These are phyloP conservation scores for Venturia canescens DNA, from an alignment of 1,140 invertebrate species.

Conservation along the genomic window DNA sequence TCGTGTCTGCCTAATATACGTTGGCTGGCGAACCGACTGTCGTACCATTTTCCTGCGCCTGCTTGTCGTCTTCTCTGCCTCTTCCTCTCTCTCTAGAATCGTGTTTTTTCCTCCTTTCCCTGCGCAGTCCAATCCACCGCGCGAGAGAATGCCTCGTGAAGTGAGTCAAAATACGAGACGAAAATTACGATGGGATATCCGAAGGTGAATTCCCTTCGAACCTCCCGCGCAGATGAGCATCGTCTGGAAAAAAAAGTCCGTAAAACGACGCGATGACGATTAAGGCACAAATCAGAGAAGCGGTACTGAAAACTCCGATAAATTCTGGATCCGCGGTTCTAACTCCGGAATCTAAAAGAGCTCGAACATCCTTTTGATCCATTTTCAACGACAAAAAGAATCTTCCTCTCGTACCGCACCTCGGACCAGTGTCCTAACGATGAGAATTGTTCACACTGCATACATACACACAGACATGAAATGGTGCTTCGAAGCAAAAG, in stretches of 20 bases:
- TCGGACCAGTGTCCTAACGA: neutral
- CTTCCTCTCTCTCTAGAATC: neutral
- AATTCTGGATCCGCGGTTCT: no score
- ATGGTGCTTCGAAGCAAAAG: neutral
- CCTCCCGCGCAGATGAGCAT: constrained; percentile 20
- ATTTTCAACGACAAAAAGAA: no score
- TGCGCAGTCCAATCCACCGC: neutral
- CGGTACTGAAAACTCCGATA: no score
- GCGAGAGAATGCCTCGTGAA: constrained; percentile 2
- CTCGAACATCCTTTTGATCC: no score
- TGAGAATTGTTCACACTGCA: neutral
- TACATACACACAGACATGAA: no score
- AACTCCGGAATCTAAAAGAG: no score
- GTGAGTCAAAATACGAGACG: neutral
- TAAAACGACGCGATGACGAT: no score
- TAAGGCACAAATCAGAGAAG: no score
- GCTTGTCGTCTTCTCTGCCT: neutral
- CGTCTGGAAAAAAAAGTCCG: constrained; percentile 48
- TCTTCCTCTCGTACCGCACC: no score
- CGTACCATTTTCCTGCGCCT: neutral
- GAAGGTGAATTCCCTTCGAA: neutral
- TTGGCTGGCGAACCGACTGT: neutral
- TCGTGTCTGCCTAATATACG: constrained; percentile 31
- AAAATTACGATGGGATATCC: neutral
- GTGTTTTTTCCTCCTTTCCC: no score